These are phyloP conservation scores for Hystrix cristata DNA, from an alignment of 2,113 vertebrate genomes.

Conservation along the genomic window DNA sequence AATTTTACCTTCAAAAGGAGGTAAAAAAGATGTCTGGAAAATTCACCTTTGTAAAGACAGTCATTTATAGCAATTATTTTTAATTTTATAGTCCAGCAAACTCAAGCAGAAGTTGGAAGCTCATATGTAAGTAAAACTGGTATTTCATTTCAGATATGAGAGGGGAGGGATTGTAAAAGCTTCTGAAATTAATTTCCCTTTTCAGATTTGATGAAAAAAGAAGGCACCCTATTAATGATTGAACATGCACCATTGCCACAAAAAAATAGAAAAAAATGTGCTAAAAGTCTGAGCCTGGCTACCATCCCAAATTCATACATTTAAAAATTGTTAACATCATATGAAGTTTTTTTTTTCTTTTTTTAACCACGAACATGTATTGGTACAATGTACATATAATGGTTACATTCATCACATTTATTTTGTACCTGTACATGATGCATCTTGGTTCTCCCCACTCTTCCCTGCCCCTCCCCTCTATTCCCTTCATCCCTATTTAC, in stretches of 20 bases:
- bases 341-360: not conserved
- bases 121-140: slow-evolving; percentile 95
- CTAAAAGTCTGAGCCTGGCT: not conserved
- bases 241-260: not conserved
- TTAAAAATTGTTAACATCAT: not conserved
- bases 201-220: slow-evolving; percentile 11
- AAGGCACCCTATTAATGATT: too few species aligned
- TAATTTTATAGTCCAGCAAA: slow-evolving; percentile 93
- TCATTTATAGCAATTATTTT: slow-evolving; percentile 78
- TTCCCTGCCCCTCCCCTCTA: too few species aligned
- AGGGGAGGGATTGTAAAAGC: slow-evolving; percentile 54
- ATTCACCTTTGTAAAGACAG: slow-evolving; percentile 39
- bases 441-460: too few species aligned
- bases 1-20: slow-evolving; percentile 58
- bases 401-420: too few species aligned
- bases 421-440: too few species aligned
- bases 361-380: too few species aligned
- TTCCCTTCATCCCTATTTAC: too few species aligned
- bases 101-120: slow-evolving; percentile 96
- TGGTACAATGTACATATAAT: too few species aligned
- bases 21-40: slow-evolving; percentile 63
- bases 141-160: slow-evolving; percentile 69
- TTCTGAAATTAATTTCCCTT: slow-evolving; percentile 51
- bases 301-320: not conserved
- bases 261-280: not conserved